phyloP scores from a whole-genome alignment of 1,140 invertebrate species.

The Drosophila pseudoobscura region DNA sequence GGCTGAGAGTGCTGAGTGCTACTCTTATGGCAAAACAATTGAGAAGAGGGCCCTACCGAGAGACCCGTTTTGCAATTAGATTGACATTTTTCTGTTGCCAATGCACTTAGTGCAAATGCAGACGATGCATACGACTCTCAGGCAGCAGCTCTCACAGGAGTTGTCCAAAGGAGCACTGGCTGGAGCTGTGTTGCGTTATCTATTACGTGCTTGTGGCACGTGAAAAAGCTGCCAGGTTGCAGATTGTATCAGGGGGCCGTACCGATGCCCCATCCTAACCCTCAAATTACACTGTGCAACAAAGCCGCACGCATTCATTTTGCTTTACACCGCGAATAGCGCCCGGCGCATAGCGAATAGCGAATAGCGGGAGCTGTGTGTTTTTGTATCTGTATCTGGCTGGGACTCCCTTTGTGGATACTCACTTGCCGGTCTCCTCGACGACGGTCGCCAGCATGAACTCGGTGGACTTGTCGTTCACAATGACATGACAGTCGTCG shows the following conservation, averaged over 20 bases:
- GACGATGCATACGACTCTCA: too few species aligned
- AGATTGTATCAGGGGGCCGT: neutral
- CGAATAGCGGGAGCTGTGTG: too few species aligned
- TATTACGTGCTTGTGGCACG: constrained; percentile 59
- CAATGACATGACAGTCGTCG: constrained; percentile 92
- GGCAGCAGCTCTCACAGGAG: too few species aligned
- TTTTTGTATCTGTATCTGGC: too few species aligned
- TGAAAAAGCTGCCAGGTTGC: constrained; percentile 18
- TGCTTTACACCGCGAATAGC: too few species aligned
- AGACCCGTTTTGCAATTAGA: too few species aligned
- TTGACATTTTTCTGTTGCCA: too few species aligned
- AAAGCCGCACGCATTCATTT: neutral
- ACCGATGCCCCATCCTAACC: neutral
- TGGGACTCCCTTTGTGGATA: constrained; percentile 13
- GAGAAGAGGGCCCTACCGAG: constrained; percentile 4
- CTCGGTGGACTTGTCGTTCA: constrained; percentile 94
- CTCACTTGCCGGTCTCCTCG: constrained; percentile 90
- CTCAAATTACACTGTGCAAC: constrained; percentile 13
- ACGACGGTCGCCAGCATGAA: constrained; percentile 93
- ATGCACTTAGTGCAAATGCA: too few species aligned
- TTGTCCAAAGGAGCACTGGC: too few species aligned
- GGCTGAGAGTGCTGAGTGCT: constrained; percentile 18
- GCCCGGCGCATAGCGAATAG: too few species aligned
- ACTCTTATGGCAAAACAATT: constrained; percentile 47
- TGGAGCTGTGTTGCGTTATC: constrained; percentile 4